Evolutionary conservation across 2,888 invertebrate genomes (phyloP), one percentile per base, ranked within the genome.

Genomic region (Leptura quadrifasciata): DNA sequence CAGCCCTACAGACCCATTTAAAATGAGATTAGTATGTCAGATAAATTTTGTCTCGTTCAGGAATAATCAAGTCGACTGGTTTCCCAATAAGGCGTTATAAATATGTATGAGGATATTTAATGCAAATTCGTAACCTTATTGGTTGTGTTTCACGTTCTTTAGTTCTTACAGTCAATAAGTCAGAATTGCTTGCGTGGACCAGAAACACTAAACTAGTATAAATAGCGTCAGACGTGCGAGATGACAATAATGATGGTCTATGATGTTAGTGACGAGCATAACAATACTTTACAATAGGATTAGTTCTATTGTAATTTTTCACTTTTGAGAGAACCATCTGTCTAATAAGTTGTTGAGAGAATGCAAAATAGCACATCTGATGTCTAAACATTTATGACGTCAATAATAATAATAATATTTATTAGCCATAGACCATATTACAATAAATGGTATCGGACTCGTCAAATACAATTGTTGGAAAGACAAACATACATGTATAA

Each of bases 21-120:
- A 39, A 47, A 64, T 55, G 54, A 18, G 15, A 57, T 55, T 60
- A 71, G 21, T 64, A n/a, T 72, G 54, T 54, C 72, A 64, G 35
- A 18, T 31, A 64, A 55, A 55, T 63, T 55, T 10, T 31, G 24
- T 64, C 24, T 57, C 8, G 57, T 21, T 72, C n/a, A 20, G 31
- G 63, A 72, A 72, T 63, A 72, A 72, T 64, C 63, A 55, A 64
- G 15, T 55, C 72, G 27, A 72, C 72, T 58, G 55, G 72, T 72
- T 72, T 64, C 64, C 64, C 57, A 72, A 72, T 39, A 72, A 21
- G 72, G 72, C 54, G 17, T 55, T 20, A 64, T 64, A 64, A 64
- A 64, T 55, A 64, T 54, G 63, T 52, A 47, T 58, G 64, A 72
- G 64, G 57, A 10, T 55, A 63, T 35, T 64, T 61, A 68, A 74